Evolutionary conservation across 2,113 vertebrate species (phyloP), one percentile per base, ranked within the genome.

Genomic region (Hypomesus transpacificus): DNA sequence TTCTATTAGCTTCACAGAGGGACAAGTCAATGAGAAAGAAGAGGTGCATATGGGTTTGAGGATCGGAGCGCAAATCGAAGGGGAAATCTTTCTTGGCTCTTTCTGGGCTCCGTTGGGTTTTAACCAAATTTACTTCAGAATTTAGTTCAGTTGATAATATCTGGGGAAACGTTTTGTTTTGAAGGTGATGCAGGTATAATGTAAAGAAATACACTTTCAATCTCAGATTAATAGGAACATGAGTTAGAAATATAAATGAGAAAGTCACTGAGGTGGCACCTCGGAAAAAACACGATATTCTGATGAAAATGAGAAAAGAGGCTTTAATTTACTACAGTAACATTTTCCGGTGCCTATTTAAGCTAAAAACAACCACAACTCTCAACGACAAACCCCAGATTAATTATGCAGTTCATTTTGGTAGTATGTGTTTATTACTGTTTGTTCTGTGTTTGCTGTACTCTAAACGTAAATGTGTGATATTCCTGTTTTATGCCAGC

Each of bases 391-490:
- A 67, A 70, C 83, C 62, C 21, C 18, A 22, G 39, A 34, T 82
- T 79, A 85, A 86, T 85, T 80, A 79, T 61, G 74, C 68, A 71
- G 74, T 82, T 81, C 58, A 78, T 73, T 73, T 24, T 66, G 70
- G 66, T 46, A 46, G 39, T 72, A 69, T 62, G 9, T 16, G 70
- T 77, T 80, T 82, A 59, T 80, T 75, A 68, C 24, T 79, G 14
- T 82, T 79, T 81, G 65, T 73, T 78, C 68, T 70, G 64, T 71
- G 53, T 81, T 58, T 68, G 65, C 61, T 68, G 31, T 67, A 24
- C 68, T 73, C 72, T 66, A 75, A 65, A 76, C 21, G 62, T 59
- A 57, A 34, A 22, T 59, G 54, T 56, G 50, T 54, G 51, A 63
- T 71, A 61, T 65, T 86, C 59, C 73, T 56, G 63, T 81, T 75